Conservation (phyloP, 2,888 invertebrate species). For the Ormyrus rosae region DNA sequence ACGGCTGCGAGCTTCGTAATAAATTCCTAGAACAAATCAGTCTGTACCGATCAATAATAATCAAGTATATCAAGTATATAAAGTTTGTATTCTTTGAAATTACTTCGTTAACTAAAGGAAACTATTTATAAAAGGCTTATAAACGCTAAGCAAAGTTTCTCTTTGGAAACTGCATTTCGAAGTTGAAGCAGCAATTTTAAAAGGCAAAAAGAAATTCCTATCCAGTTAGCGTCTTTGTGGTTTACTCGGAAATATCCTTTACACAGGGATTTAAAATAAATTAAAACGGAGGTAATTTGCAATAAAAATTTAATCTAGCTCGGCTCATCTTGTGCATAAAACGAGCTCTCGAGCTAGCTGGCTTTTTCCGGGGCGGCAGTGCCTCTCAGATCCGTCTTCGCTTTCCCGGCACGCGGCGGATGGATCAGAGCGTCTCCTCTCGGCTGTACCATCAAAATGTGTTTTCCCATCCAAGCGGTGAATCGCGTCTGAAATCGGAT, state of each 20-base stretch:
- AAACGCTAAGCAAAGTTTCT: too few relatives aligned
- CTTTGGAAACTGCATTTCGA: too few relatives aligned
- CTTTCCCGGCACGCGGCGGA: conserved; percentile 3
- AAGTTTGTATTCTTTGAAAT: too few relatives aligned
- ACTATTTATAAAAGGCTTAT: too few relatives aligned
- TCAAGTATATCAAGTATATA: too few relatives aligned
- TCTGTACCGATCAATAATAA: too few relatives aligned
- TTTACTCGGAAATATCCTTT: neutral
- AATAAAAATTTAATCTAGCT: conserved; percentile 36
- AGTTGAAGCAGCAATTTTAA: too few relatives aligned
- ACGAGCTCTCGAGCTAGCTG: conserved; percentile 21
- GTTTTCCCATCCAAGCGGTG: conserved; percentile 52
- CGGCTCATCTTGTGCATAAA: conserved; percentile 29
- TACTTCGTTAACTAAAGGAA: too few relatives aligned
- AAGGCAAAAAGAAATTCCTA: neutral
- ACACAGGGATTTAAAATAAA: neutral
- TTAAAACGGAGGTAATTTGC: conserved; percentile 9
- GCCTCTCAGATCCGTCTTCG: conserved; percentile 4
- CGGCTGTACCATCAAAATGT: conserved; percentile 38
- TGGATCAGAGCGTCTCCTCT: neutral
- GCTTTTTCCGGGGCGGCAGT: conserved; percentile 24
- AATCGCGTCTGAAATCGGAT: conserved; percentile 54
- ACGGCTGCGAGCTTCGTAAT: neutral
- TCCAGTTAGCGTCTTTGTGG: too few relatives aligned
- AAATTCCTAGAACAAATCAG: too few relatives aligned